phyloP scores from a whole-genome alignment of 2,888 invertebrate genomes.

The Cheiracanthium punctorium region DNA sequence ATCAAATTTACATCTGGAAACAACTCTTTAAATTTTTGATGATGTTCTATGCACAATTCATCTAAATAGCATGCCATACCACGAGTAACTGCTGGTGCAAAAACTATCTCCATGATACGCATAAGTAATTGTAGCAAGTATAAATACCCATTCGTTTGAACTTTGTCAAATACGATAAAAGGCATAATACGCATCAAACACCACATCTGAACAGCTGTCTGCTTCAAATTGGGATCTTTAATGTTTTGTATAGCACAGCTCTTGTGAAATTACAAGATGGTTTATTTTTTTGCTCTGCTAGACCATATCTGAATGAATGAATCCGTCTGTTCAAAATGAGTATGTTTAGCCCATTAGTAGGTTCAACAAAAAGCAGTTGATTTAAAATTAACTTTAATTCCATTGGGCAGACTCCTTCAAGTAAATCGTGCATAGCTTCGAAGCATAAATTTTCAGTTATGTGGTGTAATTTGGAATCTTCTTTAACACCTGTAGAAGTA shows the following conservation, averaged over 20 bases:
- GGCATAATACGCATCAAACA: neutral
- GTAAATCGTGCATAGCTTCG: neutral
- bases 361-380: too few relatives aligned
- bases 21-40: neutral
- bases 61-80: neutral
- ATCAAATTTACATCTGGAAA: neutral
- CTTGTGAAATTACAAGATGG: neutral
- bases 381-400: neutral
- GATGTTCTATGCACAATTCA: neutral
- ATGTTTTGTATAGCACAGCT: neutral
- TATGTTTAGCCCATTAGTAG: too few relatives aligned
- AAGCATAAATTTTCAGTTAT: neutral
- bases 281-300: neutral
- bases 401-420: neutral
- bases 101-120: neutral
- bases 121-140: neutral
- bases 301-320: neutral
- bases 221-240: neutral
- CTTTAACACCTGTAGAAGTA: neutral
- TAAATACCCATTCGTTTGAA: neutral
- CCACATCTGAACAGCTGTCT: neutral
- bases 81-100: neutral
- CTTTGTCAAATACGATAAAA: neutral
- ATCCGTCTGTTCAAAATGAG: neutral
- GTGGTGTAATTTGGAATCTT: neutral